These are phyloP conservation scores for Holacanthella duospinosa DNA, from an alignment of 2,888 invertebrate genomes.

Conservation along the genomic window DNA sequence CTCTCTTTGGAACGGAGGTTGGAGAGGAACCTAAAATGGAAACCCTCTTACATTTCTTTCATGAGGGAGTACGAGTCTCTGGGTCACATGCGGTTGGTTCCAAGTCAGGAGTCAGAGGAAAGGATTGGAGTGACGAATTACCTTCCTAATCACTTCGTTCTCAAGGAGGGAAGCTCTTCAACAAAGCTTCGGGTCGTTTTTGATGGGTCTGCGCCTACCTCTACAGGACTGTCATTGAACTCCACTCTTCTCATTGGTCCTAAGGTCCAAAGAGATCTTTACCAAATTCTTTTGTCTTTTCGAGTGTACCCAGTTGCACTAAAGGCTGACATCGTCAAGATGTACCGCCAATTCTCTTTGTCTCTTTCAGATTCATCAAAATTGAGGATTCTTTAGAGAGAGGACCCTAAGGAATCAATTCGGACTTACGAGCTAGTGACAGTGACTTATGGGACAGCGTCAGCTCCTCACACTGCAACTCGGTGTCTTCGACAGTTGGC, in stretches of 20 bases:
- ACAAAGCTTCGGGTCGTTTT: constrained; percentile 39
- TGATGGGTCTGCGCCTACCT: constrained; percentile 36
- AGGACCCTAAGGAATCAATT: constrained; percentile 23
- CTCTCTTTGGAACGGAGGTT: not conserved
- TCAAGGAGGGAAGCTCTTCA: constrained; percentile 31
- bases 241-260: constrained; percentile 37
- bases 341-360: constrained; percentile 38
- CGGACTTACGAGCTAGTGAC: constrained; percentile 29
- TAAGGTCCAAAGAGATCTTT: constrained; percentile 33
- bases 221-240: constrained; percentile 36
- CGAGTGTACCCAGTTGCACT: constrained; percentile 32
- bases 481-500: constrained; percentile 36
- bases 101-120: constrained; percentile 7
- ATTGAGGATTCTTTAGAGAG: constrained; percentile 41
- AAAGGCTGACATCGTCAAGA: constrained; percentile 37
- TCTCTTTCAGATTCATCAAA: constrained; percentile 15
- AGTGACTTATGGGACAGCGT: constrained; percentile 39
- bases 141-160: constrained; percentile 38
- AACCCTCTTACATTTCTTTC: constrained; percentile 19
- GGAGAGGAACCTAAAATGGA: not conserved
- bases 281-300: constrained; percentile 36
- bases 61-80: constrained; percentile 28
- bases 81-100: constrained; percentile 31
- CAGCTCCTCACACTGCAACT: constrained; percentile 38
- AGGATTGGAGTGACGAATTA: no score